phyloP scores from a whole-genome alignment of 37 sponge, comb jelly and placozoan genomes.

The Theonella swinhoei region DNA sequence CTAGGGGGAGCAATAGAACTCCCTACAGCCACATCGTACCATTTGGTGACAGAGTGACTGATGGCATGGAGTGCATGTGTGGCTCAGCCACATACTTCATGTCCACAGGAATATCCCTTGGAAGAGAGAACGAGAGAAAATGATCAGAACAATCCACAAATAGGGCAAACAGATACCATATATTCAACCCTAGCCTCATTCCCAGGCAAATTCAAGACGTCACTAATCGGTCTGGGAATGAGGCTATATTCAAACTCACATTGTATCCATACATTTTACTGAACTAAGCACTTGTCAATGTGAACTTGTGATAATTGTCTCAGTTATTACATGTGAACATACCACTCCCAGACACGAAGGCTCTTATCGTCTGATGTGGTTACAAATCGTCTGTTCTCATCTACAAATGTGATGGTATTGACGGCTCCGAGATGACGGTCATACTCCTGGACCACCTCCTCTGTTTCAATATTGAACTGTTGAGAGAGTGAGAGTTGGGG shows the following conservation, averaged over 20 bases:
- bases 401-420: conserved; percentile 98
- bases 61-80: conserved; percentile 95
- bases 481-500: neutral
- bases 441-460: conserved; percentile 95
- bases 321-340: no score
- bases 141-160: no score
- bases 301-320: no score
- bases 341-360: conserved; percentile 99
- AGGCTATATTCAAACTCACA: no score
- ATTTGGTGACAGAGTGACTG: conserved; percentile 78
- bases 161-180: no score
- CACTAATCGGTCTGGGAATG: neutral
- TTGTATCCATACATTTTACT: no score
- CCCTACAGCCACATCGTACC: no score
- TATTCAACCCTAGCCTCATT: neutral
- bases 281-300: no score
- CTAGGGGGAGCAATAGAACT: no score
- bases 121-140: neutral
- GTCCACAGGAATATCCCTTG: conserved; percentile 96
- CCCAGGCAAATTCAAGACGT: neutral
- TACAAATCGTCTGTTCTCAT: conserved; percentile 94
- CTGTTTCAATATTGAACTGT: conserved; percentile 87
- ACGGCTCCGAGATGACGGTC: conserved; percentile 99
- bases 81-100: conserved; percentile 99
- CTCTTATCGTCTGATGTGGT: conserved; percentile 99